A percentile compares a stretch with the other conserved stretches of the same genome.
phyloP scores from a whole-genome alignment of 2,797 vertebrate genomes.

The Selene dorsalis region DNA sequence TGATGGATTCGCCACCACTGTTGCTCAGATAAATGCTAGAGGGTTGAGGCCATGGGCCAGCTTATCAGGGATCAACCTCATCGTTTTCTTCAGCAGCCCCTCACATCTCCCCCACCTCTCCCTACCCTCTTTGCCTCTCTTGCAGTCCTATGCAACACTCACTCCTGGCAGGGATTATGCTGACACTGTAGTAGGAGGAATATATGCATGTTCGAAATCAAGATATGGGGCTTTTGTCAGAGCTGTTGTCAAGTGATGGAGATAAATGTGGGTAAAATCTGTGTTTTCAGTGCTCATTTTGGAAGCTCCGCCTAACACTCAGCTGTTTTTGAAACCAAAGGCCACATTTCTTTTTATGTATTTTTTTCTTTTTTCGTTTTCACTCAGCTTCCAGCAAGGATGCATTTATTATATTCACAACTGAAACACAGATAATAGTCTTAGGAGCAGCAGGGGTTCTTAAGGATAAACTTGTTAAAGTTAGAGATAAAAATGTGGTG shows the following conservation, averaged over 20 bases:
- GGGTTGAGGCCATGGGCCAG: conserved; percentile 69
- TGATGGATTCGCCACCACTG: conserved; percentile 50
- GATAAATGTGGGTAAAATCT: conserved; percentile 64
- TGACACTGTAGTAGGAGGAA: conserved; percentile 69
- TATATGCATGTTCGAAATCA: conserved; percentile 70
- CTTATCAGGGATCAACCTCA: conserved; percentile 74
- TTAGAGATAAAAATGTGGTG: conserved; percentile 54
- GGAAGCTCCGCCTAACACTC: conserved; percentile 10
- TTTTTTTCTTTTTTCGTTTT: conserved; percentile 25
- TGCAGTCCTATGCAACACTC: conserved; percentile 56
- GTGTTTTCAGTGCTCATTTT: conserved; percentile 56
- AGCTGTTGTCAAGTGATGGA: conserved; percentile 59
- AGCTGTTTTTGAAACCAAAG: conserved; percentile 33
- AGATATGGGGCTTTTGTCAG: conserved; percentile 72
- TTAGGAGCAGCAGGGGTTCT: conserved; percentile 52
- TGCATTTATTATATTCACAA: conserved; percentile 45
- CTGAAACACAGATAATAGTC: conserved; percentile 59
- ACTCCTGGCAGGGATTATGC: conserved; percentile 76
- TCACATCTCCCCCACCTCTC: conserved; percentile 15
- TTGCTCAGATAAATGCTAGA: conserved; percentile 68
- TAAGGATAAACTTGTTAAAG: conserved; percentile 64
- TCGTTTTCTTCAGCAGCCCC: conserved; percentile 43
- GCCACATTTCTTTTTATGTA: conserved; percentile 33
- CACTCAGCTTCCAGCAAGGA: conserved; percentile 8
- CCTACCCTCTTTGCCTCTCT: conserved; percentile 34